Base-by-base conservation (phyloP, 2,797 vertebrate genomes). In the Spinus olivaceus region DNA sequence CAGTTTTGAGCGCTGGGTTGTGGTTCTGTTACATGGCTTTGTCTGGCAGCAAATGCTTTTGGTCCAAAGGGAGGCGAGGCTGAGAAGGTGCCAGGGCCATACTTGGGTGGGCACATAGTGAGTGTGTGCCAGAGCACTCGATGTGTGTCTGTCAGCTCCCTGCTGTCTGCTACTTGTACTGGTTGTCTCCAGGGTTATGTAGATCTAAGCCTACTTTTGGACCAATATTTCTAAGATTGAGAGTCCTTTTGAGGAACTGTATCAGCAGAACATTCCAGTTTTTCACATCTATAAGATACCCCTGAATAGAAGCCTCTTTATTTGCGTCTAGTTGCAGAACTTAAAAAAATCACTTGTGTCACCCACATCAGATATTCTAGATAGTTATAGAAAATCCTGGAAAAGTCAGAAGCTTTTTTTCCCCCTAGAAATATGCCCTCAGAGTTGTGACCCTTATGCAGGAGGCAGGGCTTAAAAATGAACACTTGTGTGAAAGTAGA, bases 261-360 rank as follows among this genome's bases (percentile, higher is more conserved):
- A 4, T 82, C 47, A 42, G 33, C 30, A 56, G 12, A 81, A 14
- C 14, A 14, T 59, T 78, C 0, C 1, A 61, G 32, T 77, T 28
- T 51, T 32, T 44, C 8, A 0, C 1, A 0, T 39, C 2, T 28
- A 10, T 0, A 3, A 61, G 66, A n/a, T 42, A 13, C 7, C 9
- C 39, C 23, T 81, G 21, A 53, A 88, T 61, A 18, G 2, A 59
- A 39, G 23, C 14, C 16, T 46, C 7, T 65, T 81, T 44, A 54
- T 21, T 42, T 5, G 0, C 23, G 28, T 47, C 35, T 49, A 10
- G 51, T 18, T 42, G 33, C 19, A 69, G 24, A 84, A 37, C 21
- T 33, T 69, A 18, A 73, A 74, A 90, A 82, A 80, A 30, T 42
- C 21, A 8, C 7, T 49, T 24, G 27, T 67, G 37, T 63, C 5